Percentiles rank a stretch among this genome's conserved stretches.
These are phyloP conservation scores for Nomada goodeniana DNA, from an alignment of 2,888 invertebrate genomes.

Conservation along the genomic window DNA sequence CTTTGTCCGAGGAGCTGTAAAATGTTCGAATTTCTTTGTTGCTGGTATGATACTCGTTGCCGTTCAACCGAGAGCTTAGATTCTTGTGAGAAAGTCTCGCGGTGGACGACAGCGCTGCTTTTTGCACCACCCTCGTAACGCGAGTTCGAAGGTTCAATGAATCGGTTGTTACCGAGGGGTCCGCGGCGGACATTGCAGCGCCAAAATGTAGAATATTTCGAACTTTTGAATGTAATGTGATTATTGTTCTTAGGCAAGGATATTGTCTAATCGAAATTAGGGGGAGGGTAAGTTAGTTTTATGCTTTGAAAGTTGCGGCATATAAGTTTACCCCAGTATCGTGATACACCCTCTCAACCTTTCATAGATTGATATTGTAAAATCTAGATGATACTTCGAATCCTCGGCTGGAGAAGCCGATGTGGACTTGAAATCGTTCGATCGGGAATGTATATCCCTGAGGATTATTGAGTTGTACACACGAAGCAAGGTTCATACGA, in stretches of 20 bases:
- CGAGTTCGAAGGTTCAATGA: background rate
- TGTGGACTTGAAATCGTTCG: background rate
- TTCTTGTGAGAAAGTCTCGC: background rate
- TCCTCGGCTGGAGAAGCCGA: background rate
- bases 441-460: background rate
- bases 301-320: background rate
- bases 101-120: background rate
- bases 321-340: background rate
- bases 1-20: conserved; percentile 81
- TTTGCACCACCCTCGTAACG: background rate
- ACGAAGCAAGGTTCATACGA: background rate
- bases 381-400: background rate
- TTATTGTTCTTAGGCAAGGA: background rate
- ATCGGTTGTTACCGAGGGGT: background rate
- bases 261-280: background rate
- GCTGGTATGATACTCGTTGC: background rate
- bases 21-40: background rate
- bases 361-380: background rate
- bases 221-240: background rate
- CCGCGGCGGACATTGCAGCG: background rate
- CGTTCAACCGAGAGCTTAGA: background rate
- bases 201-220: background rate
- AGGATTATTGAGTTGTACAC: background rate
- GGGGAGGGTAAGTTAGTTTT: background rate
- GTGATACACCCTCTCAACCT: background rate